A percentile compares a stretch with the other conserved stretches of the same genome.
Evolutionary conservation across 1,140 invertebrate species (phyloP).

Genomic region (Acarapis woodi): DNA sequence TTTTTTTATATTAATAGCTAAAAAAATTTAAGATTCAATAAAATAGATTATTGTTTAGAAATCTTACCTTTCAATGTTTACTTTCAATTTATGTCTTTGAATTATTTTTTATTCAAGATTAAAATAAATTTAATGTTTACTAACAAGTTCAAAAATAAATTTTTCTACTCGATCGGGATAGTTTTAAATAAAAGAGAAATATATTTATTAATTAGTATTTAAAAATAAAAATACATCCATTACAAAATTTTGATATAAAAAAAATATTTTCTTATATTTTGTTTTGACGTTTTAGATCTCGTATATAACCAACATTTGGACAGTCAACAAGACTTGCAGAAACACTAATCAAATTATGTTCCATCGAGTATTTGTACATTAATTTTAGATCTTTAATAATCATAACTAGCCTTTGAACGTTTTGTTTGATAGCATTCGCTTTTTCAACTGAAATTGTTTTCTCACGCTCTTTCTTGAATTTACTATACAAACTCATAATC

Average conservation of each 20-base stretch:
- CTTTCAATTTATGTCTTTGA: no score
- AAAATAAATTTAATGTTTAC: no score
- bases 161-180: no score
- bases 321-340: slow-evolving; percentile 14
- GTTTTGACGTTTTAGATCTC: slow-evolving; percentile 7
- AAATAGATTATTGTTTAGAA: no score
- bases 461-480: slow-evolving; percentile 12
- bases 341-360: slow-evolving; percentile 16
- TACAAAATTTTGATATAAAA: background rate
- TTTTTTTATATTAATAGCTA: no score
- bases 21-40: no score
- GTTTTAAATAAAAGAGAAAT: no score
- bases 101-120: no score
- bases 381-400: slow-evolving; percentile 16
- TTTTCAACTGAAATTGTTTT: slow-evolving; percentile 3
- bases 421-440: slow-evolving; percentile 9
- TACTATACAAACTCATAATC: slow-evolving; percentile 17
- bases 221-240: background rate
- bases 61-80: no score
- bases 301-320: slow-evolving; percentile 13
- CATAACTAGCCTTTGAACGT: slow-evolving; percentile 16
- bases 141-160: no score
- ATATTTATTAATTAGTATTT: no score
- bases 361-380: slow-evolving; percentile 16
- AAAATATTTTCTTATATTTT: background rate